phyloP scores from a whole-genome alignment of 2,888 invertebrate genomes.

The Protodeltote pygarga region DNA sequence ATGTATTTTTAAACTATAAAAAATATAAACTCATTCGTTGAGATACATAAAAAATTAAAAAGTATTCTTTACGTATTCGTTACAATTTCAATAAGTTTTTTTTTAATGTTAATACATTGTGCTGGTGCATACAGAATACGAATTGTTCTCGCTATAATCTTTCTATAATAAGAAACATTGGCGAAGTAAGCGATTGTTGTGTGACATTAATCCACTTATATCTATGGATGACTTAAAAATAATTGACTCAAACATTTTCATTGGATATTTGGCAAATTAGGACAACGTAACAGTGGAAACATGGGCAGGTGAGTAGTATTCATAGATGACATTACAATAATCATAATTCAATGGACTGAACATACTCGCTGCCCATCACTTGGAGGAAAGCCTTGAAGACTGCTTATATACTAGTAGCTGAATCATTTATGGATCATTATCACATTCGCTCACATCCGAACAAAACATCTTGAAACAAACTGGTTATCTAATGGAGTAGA shows the following conservation, averaged over 20 bases:
- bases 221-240: conserved; percentile 85
- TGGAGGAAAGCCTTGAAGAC: conserved; percentile 41
- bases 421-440: conserved; percentile 69
- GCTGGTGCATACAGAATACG: conserved; percentile 75
- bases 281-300: conserved; percentile 44
- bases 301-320: conserved; percentile 22
- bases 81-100: conserved; percentile 53
- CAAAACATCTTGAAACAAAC: conserved; percentile 63
- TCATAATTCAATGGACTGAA: conserved; percentile 6
- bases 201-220: conserved; percentile 70
- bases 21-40: conserved; percentile 69
- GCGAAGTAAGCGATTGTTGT: conserved; percentile 77
- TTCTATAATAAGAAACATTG: conserved; percentile 69
- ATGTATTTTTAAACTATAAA: conserved; percentile 62
- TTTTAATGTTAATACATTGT: conserved; percentile 74
- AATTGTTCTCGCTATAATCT: conserved; percentile 61
- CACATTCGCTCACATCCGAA: conserved; percentile 78
- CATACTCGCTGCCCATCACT: conserved; percentile 23
- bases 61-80: conserved; percentile 58
- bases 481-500: conserved; percentile 66
- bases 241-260: conserved; percentile 80
- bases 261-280: conserved; percentile 70
- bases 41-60: conserved; percentile 67
- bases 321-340: conserved; percentile 3
- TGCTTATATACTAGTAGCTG: conserved; percentile 75